These are phyloP conservation scores for Clinocottus analis DNA, from an alignment of 2,113 vertebrate species.

Conservation along the genomic window DNA sequence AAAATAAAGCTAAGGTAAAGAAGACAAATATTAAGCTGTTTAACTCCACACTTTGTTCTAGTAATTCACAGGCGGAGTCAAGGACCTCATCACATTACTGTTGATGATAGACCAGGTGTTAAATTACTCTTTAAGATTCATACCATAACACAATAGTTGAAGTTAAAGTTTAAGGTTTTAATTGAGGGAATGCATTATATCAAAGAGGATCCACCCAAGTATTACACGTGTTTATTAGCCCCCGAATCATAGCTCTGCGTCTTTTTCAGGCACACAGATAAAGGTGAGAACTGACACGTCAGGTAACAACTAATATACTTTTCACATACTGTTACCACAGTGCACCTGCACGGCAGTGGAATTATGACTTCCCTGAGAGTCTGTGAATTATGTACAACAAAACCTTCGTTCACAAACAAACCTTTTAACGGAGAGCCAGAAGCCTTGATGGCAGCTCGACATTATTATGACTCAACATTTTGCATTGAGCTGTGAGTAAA, in stretches of 20 bases:
- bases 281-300: slow-evolving; percentile 47
- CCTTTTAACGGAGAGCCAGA: slow-evolving; percentile 30
- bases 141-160: too few species aligned
- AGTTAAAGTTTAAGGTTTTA: too few species aligned
- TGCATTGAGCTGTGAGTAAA: slow-evolving; percentile 33
- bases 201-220: slow-evolving; percentile 2
- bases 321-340: too few species aligned
- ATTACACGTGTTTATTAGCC: neutral
- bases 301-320: slow-evolving; percentile 41
- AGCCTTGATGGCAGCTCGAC: slow-evolving; percentile 22
- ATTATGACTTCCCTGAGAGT: slow-evolving; percentile 7
- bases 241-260: slow-evolving; percentile 4
- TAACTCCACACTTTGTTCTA: too few species aligned
- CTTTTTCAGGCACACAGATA: slow-evolving; percentile 41
- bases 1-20: too few species aligned
- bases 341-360: slow-evolving; percentile 10
- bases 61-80: too few species aligned
- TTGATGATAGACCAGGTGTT: too few species aligned
- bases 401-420: slow-evolving; percentile 24
- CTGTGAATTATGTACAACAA: slow-evolving; percentile 33
- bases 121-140: too few species aligned
- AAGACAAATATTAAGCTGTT: too few species aligned
- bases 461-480: slow-evolving; percentile 50
- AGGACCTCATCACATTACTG: too few species aligned
- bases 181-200: too few species aligned